Percentiles rank a stretch among this genome's conserved stretches.
Evolutionary conservation across 2,113 vertebrate species (phyloP).

Genomic region (Cathartes aura): DNA sequence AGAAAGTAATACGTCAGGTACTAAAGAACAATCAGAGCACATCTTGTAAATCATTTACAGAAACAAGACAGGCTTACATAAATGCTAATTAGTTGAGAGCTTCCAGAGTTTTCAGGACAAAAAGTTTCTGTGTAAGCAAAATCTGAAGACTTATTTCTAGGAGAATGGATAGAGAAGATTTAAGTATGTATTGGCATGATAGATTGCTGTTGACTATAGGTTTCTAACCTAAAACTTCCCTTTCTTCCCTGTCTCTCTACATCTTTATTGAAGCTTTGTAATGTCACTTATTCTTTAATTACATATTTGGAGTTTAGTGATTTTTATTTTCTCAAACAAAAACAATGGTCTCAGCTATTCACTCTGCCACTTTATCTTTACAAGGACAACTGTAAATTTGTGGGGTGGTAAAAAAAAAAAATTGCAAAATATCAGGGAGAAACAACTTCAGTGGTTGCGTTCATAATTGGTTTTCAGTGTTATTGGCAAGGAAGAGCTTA

Average conservation of each 20-base stretch:
- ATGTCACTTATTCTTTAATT: neutral
- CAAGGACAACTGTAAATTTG: neutral
- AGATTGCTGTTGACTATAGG: slow-evolving; percentile 10
- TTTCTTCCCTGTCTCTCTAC: neutral
- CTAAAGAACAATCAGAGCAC: slow-evolving; percentile 10
- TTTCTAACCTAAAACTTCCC: neutral
- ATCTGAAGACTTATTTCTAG: neutral
- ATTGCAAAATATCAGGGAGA: neutral
- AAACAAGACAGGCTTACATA: neutral
- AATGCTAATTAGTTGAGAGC: neutral
- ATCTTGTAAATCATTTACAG: slow-evolving; percentile 8
- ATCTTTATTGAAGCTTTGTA: neutral
- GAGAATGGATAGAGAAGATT: neutral
- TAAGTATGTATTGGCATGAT: neutral
- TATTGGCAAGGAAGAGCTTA: neutral
- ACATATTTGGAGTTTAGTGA: neutral
- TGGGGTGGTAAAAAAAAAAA: neutral
- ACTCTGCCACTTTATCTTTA: neutral
- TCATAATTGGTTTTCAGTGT: neutral
- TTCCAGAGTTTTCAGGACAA: neutral
- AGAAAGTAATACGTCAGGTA: neutral
- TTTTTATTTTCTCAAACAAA: neutral
- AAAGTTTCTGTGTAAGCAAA: neutral
- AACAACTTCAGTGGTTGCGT: neutral
- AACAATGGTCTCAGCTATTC: neutral